A percentile compares a stretch with the other conserved stretches of the same genome.
These are phyloP conservation scores for Acanthosoma haemorrhoidale DNA, from an alignment of 2,888 invertebrate genomes.

Conservation along the genomic window DNA sequence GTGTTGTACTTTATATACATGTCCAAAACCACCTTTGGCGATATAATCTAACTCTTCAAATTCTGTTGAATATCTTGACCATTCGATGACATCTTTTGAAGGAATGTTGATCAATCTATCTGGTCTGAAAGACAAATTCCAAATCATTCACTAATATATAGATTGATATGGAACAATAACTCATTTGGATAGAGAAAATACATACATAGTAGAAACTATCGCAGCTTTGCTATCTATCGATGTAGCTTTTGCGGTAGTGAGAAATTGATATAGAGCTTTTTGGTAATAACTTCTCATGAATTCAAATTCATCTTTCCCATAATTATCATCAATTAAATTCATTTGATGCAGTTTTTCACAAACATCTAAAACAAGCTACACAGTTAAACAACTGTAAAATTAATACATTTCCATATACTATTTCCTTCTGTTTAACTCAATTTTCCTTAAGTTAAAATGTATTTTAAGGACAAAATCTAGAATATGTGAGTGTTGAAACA, in stretches of 20 bases:
- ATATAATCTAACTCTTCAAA: conserved; percentile 65
- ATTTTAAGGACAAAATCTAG: too few species aligned
- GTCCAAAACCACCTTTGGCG: conserved; percentile 70
- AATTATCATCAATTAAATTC: conserved; percentile 65
- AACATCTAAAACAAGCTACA: conserved; percentile 51
- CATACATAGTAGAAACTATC: not conserved
- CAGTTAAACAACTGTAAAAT: too few species aligned
- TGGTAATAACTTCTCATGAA: conserved; percentile 64
- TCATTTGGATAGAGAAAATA: not conserved
- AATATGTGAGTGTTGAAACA: too few species aligned
- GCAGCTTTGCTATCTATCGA: not conserved
- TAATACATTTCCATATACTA: too few species aligned
- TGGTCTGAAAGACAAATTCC: conserved; percentile 7
- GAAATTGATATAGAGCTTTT: conserved; percentile 58
- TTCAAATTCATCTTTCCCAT: conserved; percentile 63
- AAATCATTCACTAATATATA: not conserved
- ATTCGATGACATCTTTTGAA: conserved; percentile 34
- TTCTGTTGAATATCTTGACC: conserved; percentile 58
- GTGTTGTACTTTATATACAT: conserved; percentile 68
- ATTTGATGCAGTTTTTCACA: conserved; percentile 63
- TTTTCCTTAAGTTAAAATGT: too few species aligned
- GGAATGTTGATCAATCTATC: conserved; percentile 16
- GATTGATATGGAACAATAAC: not conserved
- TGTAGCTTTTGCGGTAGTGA: conserved; percentile 53
- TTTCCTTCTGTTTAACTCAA: too few species aligned